A percentile compares a stretch with the other conserved stretches of the same genome.
Conservation (phyloP, 1,140 invertebrate genomes). For the Scaptomyza pallida region DNA sequence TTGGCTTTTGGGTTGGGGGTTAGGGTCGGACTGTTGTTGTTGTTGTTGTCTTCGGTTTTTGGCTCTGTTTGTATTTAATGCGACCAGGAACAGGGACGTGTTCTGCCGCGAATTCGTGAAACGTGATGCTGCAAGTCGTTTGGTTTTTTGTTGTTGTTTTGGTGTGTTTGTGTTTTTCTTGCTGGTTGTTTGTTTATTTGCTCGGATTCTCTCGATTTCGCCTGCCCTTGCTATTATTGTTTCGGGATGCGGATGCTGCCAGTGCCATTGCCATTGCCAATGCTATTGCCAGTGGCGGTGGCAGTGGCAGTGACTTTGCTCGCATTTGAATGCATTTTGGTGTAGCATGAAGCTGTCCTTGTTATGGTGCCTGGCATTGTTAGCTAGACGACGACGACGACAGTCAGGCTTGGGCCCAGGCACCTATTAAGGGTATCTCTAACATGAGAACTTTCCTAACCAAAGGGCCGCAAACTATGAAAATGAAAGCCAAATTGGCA, state of each 20-base stretch:
- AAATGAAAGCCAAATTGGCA: conserved; percentile 81
- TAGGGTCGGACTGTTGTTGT: conserved; percentile 48
- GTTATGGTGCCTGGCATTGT: conserved; percentile 67
- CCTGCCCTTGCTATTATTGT: conserved; percentile 52
- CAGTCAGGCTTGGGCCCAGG: background rate
- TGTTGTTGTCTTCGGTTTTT: conserved; percentile 45
- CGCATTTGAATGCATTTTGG: conserved; percentile 71
- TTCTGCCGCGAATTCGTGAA: conserved; percentile 83
- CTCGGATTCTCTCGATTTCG: conserved; percentile 52
- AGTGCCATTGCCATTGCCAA: conserved; percentile 33
- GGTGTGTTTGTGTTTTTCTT: conserved; percentile 10
- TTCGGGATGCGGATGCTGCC: conserved; percentile 56
- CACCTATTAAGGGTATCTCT: conserved; percentile 66
- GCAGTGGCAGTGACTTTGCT: conserved; percentile 62
- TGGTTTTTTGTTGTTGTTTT: conserved; percentile 42
- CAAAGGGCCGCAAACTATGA: conserved; percentile 60
- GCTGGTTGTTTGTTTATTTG: conserved; percentile 45
- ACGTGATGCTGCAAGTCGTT: conserved; percentile 81
- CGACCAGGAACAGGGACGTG: conserved; percentile 65
- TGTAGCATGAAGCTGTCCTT: conserved; percentile 54
- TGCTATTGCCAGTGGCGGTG: conserved; percentile 33
- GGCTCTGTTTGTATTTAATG: conserved; percentile 77
- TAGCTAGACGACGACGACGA: conserved; percentile 27
- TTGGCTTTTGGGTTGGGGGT: conserved; percentile 52
- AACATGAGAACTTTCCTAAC: conserved; percentile 65